Base-by-base conservation (phyloP, 2,113 vertebrate genomes). In the Clarias macrocephalus region DNA sequence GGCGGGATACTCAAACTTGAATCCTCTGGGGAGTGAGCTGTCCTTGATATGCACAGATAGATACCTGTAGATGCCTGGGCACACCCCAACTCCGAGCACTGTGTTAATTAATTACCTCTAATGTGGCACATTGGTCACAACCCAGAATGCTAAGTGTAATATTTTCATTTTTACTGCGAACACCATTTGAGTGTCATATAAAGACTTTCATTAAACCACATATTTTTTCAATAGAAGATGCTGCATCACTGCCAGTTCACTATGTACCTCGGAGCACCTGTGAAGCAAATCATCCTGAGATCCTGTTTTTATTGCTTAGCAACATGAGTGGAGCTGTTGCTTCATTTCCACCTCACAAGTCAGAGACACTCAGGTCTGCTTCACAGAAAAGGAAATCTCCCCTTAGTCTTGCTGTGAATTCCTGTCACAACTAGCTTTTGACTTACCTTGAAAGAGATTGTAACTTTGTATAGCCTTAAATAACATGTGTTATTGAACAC, bases 401-500 rank as follows among this genome's bases (percentile, higher is more conserved):
- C 52, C 52, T 70, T 23, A 75, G 75, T 33, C 81, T 86, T 72
- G 87, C 89, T 86, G 85, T 77, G 66, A 54, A 19, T 59, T 42
- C 76, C 54, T 62, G 16, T 89, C 57, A 66, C 82, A 83, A 83
- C 83, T 88, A 87, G 30, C 54, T 60, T 83, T 84, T 68, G 25
- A 57, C 76, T 85, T 89, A 63, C 62, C 33, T 63, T 73, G 16
- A 68, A 86, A 79, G 54, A 68, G 77, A 85, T 83, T 66, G 86
- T 75, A 84, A 82, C 73, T 85, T 85, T 85, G 73, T 91, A 88
- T 89, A 86, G 90, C 88, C 90, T 91, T 91, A 91, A 89, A 82
- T 72, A 48, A 57, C 75, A 62, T 84, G 25, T 56, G 5, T 82
- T 88, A 73, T 85, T 85, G 33, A 52, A 60, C 79, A 86, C 77